These are phyloP conservation scores for Metacarcinus magister DNA, from an alignment of 2,888 invertebrate species.

Conservation along the genomic window DNA sequence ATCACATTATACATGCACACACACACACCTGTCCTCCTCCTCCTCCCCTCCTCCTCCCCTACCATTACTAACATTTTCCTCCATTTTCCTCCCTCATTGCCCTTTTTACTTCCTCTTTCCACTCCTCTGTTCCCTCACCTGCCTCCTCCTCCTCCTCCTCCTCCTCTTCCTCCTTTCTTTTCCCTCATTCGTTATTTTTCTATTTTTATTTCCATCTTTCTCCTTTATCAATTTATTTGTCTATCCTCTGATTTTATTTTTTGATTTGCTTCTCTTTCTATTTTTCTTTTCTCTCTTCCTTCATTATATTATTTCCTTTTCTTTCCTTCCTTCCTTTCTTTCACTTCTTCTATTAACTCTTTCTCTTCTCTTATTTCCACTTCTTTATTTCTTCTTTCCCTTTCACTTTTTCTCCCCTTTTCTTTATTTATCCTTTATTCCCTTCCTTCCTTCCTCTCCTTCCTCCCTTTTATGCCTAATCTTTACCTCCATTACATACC, in stretches of 20 bases:
- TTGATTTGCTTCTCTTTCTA: neutral
- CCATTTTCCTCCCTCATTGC: neutral
- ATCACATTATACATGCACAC: neutral
- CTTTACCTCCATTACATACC: neutral
- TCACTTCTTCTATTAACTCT: neutral
- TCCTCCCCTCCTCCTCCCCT: neutral
- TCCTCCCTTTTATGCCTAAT: neutral
- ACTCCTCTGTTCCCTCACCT: neutral
- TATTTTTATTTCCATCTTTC: neutral
- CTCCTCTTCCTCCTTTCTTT: neutral
- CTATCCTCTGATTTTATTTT: too few relatives aligned
- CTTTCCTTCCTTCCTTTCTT: too few relatives aligned
- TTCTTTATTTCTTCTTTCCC: slow-evolving; percentile 23
- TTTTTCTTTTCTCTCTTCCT: too few relatives aligned
- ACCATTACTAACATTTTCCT: neutral
- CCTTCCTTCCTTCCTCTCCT: too few relatives aligned
- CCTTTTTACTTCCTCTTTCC: too few relatives aligned
- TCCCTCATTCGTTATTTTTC: neutral
- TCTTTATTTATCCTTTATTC: neutral
- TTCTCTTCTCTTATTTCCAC: neutral
- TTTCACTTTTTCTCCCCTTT: neutral
- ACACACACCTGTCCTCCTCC: neutral
- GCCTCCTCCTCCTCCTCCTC: neutral
- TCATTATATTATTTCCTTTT: too few relatives aligned
- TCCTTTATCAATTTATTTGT: too few relatives aligned